Evolutionary conservation across 2,113 vertebrate species (phyloP), one percentile per base, ranked within the genome.

Genomic region (Notiomystis cincta): DNA sequence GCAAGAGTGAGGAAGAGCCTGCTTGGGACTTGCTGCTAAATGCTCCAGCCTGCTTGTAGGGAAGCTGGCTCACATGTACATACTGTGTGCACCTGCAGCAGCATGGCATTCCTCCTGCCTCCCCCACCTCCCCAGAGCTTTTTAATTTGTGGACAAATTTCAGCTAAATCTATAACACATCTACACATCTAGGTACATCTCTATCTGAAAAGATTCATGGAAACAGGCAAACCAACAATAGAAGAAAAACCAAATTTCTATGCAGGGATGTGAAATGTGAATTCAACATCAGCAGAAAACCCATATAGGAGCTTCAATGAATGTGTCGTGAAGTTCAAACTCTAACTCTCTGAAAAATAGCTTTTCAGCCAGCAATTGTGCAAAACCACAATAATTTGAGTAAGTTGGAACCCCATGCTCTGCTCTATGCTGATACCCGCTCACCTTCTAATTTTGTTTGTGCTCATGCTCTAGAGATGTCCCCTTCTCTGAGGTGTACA

Each of bases 61-160:
- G 35, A 87, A 66, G n/a, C 45, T 62, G 23, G 67, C 21, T 83
- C 38, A 65, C 0, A 0, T 0, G 5, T 18, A 44, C 24, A 51
- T 1, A 14, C 15, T 12, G 4, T 54, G 50, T 91, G 64, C 25
- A 77, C 28, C n/a, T 80, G 45, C 30, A 80, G 66, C 31, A 57
- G 51, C 22, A 60, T 64, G 19, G 24, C 54, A n/a, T 71, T 78
- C 42, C 45, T 86, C 58, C 35, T 73, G 56, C 50, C 33, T 73
- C 50, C 19, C 15, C 14, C 33, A 31, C 10, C 37, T 73, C 30
- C 19, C 44, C 51, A 76, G 24, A 82, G 51, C 38, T 38, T 93
- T 81, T 44, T 22, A 47, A 75, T 70, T 58, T 54, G n/a, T 47
- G 64, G 69, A n/a, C 42, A 81, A 71, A 70, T 66, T 81, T 78